phyloP scores from a whole-genome alignment of 2,888 invertebrate species.

The Malacosoma neustria region DNA sequence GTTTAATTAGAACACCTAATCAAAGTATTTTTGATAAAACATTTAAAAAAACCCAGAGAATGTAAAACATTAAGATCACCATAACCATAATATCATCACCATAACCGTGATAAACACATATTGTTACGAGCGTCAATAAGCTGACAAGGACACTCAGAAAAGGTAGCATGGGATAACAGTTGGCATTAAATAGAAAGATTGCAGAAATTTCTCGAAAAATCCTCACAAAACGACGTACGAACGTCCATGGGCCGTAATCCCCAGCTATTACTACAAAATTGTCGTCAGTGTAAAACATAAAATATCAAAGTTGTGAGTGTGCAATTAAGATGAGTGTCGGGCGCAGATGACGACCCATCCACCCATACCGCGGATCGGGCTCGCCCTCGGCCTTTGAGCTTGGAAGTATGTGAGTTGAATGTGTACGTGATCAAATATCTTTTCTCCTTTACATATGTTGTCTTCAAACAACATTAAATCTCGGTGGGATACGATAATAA shows the following conservation, averaged over 20 bases:
- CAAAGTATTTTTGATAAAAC: no score
- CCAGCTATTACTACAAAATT: constrained; percentile 5
- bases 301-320: constrained; percentile 18
- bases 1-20: no score
- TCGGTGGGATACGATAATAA: no score
- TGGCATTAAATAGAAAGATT: background rate
- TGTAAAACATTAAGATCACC: no score
- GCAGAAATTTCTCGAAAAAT: background rate
- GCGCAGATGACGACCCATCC: constrained; percentile 10
- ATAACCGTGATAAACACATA: background rate
- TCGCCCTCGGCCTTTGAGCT: background rate
- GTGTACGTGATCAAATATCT: background rate
- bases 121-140: background rate
- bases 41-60: no score
- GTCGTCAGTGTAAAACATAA: constrained; percentile 13
- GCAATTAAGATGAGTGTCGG: constrained; percentile 18
- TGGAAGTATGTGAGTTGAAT: background rate
- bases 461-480: background rate
- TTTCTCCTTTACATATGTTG: background rate
- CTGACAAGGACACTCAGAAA: background rate
- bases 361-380: constrained; percentile 1
- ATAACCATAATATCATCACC: no score
- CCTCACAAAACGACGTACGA: background rate
- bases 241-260: constrained; percentile 1
- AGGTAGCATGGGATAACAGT: background rate